Conservation (phyloP, 2,113 vertebrate species). For the Neodon shergylaensis region DNA sequence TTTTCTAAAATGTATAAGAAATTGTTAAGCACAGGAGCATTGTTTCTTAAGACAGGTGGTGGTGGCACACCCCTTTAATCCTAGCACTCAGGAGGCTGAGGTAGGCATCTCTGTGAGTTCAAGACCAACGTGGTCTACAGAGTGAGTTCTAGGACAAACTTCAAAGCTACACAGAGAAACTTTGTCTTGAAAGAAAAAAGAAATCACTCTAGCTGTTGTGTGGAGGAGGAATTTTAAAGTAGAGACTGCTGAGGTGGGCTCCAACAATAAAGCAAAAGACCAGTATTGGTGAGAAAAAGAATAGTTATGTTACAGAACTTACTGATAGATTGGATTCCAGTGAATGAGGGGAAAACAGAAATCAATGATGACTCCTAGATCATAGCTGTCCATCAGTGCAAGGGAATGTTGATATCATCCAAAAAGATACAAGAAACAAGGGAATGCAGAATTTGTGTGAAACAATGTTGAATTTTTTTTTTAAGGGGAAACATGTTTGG, state of each 20-base stretch:
- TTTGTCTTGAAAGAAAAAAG: no score
- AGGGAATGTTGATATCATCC: background rate
- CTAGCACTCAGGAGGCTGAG: no score
- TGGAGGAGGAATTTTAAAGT: background rate
- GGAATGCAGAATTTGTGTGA: background rate
- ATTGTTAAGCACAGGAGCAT: background rate
- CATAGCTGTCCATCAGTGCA: background rate
- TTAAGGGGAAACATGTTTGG: background rate
- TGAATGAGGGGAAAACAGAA: background rate
- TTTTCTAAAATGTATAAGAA: background rate
- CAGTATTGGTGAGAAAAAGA: background rate
- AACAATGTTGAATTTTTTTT: background rate
- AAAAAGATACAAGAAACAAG: background rate
- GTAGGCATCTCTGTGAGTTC: no score
- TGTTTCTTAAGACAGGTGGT: background rate
- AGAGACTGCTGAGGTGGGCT: background rate
- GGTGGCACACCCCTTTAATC: no score
- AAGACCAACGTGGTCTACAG: no score
- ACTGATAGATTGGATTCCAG: background rate
- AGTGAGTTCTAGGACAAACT: no score
- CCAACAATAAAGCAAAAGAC: background rate
- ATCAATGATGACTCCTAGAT: background rate
- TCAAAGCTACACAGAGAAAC: no score
- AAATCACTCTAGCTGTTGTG: background rate
- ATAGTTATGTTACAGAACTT: background rate